Evolutionary conservation across 2,888 invertebrate genomes (phyloP), one percentile per base, ranked within the genome.

Genomic region (Nebria salina): DNA sequence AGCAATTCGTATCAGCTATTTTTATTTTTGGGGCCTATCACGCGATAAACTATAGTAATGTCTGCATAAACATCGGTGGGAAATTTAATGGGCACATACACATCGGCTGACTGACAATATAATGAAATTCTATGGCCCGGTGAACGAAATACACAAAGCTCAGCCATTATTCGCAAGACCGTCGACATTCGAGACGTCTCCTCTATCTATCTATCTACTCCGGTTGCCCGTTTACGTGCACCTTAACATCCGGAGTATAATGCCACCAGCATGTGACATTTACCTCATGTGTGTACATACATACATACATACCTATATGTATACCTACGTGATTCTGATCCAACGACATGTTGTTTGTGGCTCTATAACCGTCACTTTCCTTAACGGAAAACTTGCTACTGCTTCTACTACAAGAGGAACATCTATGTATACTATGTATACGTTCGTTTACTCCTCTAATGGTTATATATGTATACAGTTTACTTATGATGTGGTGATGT

Each of bases 41-140:
- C 13, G 54, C 54, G 54, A 54, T 54, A 54, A 54, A 54, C 11
- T 34, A 34, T 54, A 54, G 54, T 54, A 54, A 54, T 54, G 54
- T 54, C 54, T 54, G 13, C 54, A 54, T 54, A 54, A 54, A 54
- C 54, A 6, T 54, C 13, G 6, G 54, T 54, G 2, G 54, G 54
- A 54, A 54, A 54, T 54, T 54, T 54, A 54, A 54, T 54, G 54
- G 54, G 54, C 54, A 54, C 54, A 54, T 54, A 54, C 13, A 54
- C 13, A 54, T 8, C 2, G 54, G 34, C 34, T 34, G 34, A 34
- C 34, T 54, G 54, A 54, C 54, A 54, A 54, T 54, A 54, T 54
- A 54, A 54, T 54, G 54, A 54, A 54, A 54, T 54, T 54, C 54
- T 54, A 54, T 54, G 54, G 54, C 54, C 54, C 54, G 54, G 54